Conservation (phyloP, 2,888 invertebrate species). For the Sphinx pinastri region DNA sequence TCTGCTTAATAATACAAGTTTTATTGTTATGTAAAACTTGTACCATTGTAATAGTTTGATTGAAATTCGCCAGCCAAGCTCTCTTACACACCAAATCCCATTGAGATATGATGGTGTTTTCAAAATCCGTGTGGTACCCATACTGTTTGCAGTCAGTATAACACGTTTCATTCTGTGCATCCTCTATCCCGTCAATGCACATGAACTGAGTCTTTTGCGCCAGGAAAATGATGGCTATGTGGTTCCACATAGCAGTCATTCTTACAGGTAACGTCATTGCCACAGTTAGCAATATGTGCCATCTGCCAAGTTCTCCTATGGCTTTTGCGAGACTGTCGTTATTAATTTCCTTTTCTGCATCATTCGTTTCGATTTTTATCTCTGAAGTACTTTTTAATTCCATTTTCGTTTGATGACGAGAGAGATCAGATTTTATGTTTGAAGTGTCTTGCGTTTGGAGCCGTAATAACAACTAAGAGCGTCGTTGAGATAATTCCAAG, state of each 20-base stretch:
- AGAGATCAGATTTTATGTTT: neutral
- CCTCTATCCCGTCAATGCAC: conserved; percentile 61
- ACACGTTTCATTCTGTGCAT: conserved; percentile 68
- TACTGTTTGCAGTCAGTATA: conserved; percentile 77
- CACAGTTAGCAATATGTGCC: conserved; percentile 85
- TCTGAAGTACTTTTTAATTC: neutral
- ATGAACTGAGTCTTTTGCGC: conserved; percentile 84
- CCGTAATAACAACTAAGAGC: neutral
- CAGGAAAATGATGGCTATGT: conserved; percentile 87
- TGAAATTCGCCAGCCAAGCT: conserved; percentile 85
- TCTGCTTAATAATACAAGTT: no score
- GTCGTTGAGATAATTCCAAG: conserved; percentile 1
- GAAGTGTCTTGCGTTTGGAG: neutral
- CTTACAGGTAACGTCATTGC: conserved; percentile 85
- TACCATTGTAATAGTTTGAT: conserved; percentile 87
- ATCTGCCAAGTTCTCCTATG: conserved; percentile 78
- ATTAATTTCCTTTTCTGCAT: neutral
- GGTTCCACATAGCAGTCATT: conserved; percentile 88
- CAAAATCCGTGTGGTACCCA: conserved; percentile 84
- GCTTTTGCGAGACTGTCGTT: conserved; percentile 29
- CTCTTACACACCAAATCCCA: conserved; percentile 88
- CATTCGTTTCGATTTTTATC: neutral
- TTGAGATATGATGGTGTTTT: conserved; percentile 87
- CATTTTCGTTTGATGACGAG: neutral
- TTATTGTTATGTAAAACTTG: no score